Evolutionary conservation across 92 coral and sea anemone species (phyloP), one percentile per base, ranked within the genome.

Genomic region (Paragorgia papillata): DNA sequence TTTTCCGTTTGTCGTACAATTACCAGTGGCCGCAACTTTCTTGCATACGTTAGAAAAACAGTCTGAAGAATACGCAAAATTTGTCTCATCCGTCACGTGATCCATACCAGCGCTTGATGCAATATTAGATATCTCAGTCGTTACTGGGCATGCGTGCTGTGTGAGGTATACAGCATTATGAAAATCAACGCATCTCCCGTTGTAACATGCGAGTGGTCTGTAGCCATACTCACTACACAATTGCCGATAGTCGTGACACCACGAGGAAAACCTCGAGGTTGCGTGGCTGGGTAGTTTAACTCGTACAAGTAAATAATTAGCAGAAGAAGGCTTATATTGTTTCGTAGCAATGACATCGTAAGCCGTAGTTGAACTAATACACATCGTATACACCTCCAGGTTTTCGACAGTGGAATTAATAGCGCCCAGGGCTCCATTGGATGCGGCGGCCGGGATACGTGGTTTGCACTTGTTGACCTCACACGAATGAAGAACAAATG

Each of bases 221-320:
- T 24, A 53, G 33, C 80, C 84, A 35, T 86, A 82, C 28, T 85
- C 83, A 17, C 66, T 78, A 26, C 90, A 86, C 63, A 86, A 48
- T 32, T 79, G 50, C 24, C 62, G 69, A 49, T 86, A 86, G 39
- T 86, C 90, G 2, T 79, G 83, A 22, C 90, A 86, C 90, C 90
- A 86, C 67, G 34, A 82, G 20, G 54, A 80, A 29, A 76, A 81
- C 39, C 82, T 82, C 20, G 90, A 82, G 27, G 20, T 57, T 0
- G 80, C 80, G 60, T 76, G 19, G 1, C 7, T n/a, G 22, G 90
- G 90, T 15, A 86, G 57, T 20, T 43, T 66, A 2, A 85, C 90
- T 43, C 59, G 73, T 1, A 82, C 41, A 5, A 63, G 74, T 9
- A 81, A 53, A 57, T 31, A 82, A 2, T 74, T 68, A 18, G 15